Evolutionary conservation across 2,113 vertebrate species (phyloP), one percentile per base, ranked within the genome.

Genomic region (Periophthalmus modestus): DNA sequence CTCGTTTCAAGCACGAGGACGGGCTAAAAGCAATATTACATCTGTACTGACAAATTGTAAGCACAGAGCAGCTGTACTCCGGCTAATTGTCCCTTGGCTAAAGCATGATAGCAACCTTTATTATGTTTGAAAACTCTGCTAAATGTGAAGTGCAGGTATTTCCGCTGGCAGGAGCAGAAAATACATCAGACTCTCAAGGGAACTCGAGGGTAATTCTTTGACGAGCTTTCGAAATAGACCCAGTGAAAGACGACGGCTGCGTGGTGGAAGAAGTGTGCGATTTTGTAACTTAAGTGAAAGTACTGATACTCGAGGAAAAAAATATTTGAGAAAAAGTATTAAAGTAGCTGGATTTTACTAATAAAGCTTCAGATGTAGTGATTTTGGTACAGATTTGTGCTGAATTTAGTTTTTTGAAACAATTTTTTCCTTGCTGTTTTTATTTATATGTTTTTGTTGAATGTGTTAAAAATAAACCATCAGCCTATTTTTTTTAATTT

Each of bases 11-110:
- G 82, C 74, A 61, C 68, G 72, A 50, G 75, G 74, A 74, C 81
- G 74, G 34, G 46, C 57, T 77, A 80, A 85, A 85, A 76, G 67
- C 79, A 59, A 82, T 81, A 77, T 70, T 69, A 74, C 62, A 78
- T 82, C 66, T 67, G 72, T 69, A 72, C 55, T 66, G 23, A 72
- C 73, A 77, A 74, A 80, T 72, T 73, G 66, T 75, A 71, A 72
- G 14, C 39, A 33, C 81, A 91, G 81, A 85, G 62, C 91, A 92
- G 87, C 89, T 90, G 89, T 54, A 55, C 61, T 66, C 61, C 47
- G 63, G 77, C 47, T 75, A 70, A 80, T 77, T 83, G 48, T 54
- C 69, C 72, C 66, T 50, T 0, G 52, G 58, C 50, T 47, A 62
- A 80, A 74, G 73, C 69, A 43, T 3, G 67, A 82, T 69, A 70